Base-by-base conservation (phyloP, 2,797 vertebrate species). In the Gorsachius magnificus region DNA sequence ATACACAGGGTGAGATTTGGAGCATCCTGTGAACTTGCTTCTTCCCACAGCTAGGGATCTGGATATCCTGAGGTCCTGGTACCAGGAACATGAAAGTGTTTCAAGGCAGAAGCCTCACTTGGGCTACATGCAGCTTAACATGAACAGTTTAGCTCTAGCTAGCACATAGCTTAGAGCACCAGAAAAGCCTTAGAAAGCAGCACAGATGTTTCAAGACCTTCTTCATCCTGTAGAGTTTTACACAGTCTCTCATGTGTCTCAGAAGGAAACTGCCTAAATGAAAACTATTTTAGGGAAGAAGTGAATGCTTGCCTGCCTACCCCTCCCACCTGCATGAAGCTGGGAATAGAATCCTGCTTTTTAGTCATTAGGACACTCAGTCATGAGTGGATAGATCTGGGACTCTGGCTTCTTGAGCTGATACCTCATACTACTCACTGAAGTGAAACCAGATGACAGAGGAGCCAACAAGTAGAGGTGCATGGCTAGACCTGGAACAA, bases 261-360 rank as follows among this genome's bases (percentile, higher is more conserved):
- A 77, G 38, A 76, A 72, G 24, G 3, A 45, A 50, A 45, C 11
- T 45, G 5, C 5, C 31, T 45, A 53, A 83, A 35, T 15, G 10
- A 76, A 86, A 86, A 83, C 4, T 43, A 2, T 19, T 19, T 65
- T 57, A 80, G 25, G 33, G 8, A 63, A 0, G 1, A 87, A 58
- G 8, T 25, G 12, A 90, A 80, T 65, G 9, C 17, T 26, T 84
- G 18, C 9, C 16, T 75, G 46, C 10, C 48, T 84, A 13, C 5
- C 5, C 7, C 6, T 41, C 15, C 50, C 13, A 4, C 3, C 21
- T 33, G 7, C 36, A 21, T 35, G 36, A 69, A 31, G 17, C 0
- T 69, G 28, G 3, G 5, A 29, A 56, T 7, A 57, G 25, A 71
- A 36, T 68, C 3, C 28, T 25, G 5, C 31, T 71, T 60, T 24